Evolutionary conservation across 2,888 invertebrate species (phyloP).

Genomic region (Tachina fera): DNA sequence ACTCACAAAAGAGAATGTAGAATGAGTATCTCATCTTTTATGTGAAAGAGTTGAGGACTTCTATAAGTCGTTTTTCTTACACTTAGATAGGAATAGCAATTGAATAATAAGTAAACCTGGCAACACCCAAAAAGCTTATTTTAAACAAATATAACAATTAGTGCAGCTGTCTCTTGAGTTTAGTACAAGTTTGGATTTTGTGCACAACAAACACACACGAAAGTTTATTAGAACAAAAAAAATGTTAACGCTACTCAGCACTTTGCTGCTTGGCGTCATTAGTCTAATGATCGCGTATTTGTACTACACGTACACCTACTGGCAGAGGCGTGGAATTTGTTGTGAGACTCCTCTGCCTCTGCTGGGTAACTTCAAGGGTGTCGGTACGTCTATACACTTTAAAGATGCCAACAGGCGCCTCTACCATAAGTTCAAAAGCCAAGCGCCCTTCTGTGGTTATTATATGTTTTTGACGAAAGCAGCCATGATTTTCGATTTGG

Average conservation of each 20-base stretch:
- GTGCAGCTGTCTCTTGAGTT: not conserved
- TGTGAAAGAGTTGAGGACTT: no score
- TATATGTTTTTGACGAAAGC: constrained; percentile 75
- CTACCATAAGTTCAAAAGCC: constrained; percentile 73
- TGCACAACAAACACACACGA: not conserved
- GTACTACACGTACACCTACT: constrained; percentile 69
- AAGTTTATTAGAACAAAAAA: not conserved
- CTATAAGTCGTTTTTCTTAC: no score
- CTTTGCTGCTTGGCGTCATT: constrained; percentile 5
- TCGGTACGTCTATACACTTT: constrained; percentile 71
- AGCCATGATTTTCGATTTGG: constrained; percentile 76
- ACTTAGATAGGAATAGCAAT: no score
- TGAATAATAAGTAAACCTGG: not conserved
- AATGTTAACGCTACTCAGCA: constrained; percentile 25
- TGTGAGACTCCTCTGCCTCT: constrained; percentile 62
- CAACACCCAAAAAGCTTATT: constrained; percentile 13
- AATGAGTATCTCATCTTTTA: no score
- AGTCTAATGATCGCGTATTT: constrained; percentile 14
- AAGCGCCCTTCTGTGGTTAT: constrained; percentile 75
- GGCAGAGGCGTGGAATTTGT: constrained; percentile 65
- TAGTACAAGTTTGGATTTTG: not conserved
- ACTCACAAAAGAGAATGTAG: no score
- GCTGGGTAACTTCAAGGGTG: constrained; percentile 76
- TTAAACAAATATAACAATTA: not conserved
- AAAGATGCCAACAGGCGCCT: constrained; percentile 75